These are phyloP conservation scores for Chymomyza fuscimana DNA, from an alignment of 2,888 invertebrate species.

Conservation along the genomic window DNA sequence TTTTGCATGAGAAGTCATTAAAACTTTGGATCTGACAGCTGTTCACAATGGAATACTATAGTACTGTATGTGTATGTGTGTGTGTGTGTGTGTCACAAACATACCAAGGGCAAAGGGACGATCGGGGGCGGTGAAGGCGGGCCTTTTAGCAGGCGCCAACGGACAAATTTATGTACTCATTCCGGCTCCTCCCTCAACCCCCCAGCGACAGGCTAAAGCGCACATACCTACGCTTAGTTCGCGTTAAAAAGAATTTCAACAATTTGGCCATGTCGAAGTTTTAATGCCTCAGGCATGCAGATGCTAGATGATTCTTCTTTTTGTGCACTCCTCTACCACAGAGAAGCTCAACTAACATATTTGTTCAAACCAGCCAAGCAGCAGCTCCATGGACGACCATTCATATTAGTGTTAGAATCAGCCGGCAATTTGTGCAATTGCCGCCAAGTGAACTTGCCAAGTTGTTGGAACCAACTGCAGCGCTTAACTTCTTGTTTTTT, in stretches of 20 bases:
- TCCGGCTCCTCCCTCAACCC: not conserved
- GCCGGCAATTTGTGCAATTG: slow-evolving; percentile 39
- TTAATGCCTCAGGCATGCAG: not conserved
- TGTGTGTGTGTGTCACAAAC: not conserved
- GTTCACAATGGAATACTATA: not conserved
- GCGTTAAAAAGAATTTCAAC: slow-evolving; percentile 6
- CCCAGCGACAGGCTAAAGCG: not conserved
- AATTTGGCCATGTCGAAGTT: slow-evolving; percentile 8
- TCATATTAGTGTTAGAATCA: not conserved
- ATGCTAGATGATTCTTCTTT: not conserved
- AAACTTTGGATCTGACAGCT: slow-evolving; percentile 10
- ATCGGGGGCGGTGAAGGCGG: not conserved
- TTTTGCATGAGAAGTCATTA: slow-evolving; percentile 14
- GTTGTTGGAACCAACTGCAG: slow-evolving; percentile 24
- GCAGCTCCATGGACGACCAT: not conserved
- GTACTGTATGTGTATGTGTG: not conserved
- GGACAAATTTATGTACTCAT: not conserved
- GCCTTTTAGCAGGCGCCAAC: not conserved
- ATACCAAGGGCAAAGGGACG: not conserved
- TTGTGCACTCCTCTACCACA: not conserved
- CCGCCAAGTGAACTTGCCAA: slow-evolving; percentile 15
- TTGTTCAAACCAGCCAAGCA: not conserved
- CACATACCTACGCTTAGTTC: not conserved
- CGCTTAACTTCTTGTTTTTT: not conserved
- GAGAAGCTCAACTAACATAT: not conserved